phyloP scores from a whole-genome alignment of 2,888 invertebrate species.

The Heteromurus nitidus region DNA sequence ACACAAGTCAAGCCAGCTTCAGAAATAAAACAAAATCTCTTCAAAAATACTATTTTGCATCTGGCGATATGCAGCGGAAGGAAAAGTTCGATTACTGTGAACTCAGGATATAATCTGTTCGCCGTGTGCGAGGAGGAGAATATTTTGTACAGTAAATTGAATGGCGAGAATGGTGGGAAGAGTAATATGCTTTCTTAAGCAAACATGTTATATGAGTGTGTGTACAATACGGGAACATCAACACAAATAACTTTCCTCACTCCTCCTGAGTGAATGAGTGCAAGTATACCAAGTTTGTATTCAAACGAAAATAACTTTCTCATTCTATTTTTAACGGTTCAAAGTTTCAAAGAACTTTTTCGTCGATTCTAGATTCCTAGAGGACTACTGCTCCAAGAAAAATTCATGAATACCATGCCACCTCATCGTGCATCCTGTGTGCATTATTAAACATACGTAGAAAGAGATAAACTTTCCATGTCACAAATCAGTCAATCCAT shows the following conservation, averaged over 20 bases:
- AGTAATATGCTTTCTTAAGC: background rate
- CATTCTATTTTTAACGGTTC: conserved; percentile 54
- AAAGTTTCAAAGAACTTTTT: conserved; percentile 50
- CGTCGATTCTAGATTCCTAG: conserved; percentile 9
- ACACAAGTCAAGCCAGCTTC: background rate
- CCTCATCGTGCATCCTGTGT: conserved; percentile 36
- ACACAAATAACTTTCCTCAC: conserved; percentile 16
- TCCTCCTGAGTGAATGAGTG: conserved; percentile 42
- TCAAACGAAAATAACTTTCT: conserved; percentile 45
- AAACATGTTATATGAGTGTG: background rate
- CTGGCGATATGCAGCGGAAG: background rate
- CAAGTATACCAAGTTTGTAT: conserved; percentile 40
- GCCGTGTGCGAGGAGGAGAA: background rate
- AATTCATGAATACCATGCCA: conserved; percentile 32
- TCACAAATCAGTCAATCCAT: conserved; percentile 48
- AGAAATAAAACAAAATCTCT: background rate
- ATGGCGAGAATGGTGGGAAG: background rate
- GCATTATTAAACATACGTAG: background rate
- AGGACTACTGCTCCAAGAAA: background rate
- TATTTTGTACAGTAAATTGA: background rate
- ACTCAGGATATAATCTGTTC: background rate
- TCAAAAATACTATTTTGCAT: too few species aligned
- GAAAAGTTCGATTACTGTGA: background rate
- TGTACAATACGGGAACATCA: background rate
- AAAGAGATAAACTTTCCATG: conserved; percentile 11